Conservation (phyloP, 1,140 invertebrate species). For the Dinoponera quadriceps region DNA sequence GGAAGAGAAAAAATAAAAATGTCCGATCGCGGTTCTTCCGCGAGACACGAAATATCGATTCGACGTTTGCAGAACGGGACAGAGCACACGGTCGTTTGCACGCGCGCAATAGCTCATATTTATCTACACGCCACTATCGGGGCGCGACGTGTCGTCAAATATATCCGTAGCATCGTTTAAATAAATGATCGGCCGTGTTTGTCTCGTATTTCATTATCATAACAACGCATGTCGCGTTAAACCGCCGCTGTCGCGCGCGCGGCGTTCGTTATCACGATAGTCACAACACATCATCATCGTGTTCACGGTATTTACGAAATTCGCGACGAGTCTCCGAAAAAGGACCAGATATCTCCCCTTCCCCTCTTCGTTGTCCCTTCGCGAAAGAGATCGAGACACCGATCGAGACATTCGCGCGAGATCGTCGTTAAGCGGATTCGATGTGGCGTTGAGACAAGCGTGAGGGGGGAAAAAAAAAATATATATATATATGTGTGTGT, state of each 20-base stretch:
- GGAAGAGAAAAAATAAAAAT: conserved; percentile 5
- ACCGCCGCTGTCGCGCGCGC: neutral
- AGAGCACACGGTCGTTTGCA: neutral
- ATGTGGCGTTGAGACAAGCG: neutral
- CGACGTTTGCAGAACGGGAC: neutral
- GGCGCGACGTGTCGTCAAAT: conserved; percentile 28
- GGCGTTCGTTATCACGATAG: conserved; percentile 11
- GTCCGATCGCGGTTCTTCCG: too few relatives aligned
- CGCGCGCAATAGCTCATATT: conserved; percentile 27
- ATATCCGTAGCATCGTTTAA: conserved; percentile 46
- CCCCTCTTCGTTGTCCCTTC: conserved; percentile 5
- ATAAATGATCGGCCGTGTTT: conserved; percentile 48
- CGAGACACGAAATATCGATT: conserved; percentile 30
- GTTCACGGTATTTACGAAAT: neutral
- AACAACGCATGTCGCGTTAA: conserved; percentile 42
- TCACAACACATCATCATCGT: neutral
- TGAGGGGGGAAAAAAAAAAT: neutral
- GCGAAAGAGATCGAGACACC: conserved; percentile 8
- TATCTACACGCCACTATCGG: conserved; percentile 7
- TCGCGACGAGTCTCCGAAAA: neutral
- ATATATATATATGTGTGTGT: neutral
- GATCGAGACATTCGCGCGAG: neutral
- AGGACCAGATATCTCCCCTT: too few relatives aligned
- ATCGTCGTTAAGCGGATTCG: neutral
- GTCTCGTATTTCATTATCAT: conserved; percentile 50